These are phyloP conservation scores for Naja naja DNA, from an alignment of 2,113 vertebrate genomes.

Conservation along the genomic window DNA sequence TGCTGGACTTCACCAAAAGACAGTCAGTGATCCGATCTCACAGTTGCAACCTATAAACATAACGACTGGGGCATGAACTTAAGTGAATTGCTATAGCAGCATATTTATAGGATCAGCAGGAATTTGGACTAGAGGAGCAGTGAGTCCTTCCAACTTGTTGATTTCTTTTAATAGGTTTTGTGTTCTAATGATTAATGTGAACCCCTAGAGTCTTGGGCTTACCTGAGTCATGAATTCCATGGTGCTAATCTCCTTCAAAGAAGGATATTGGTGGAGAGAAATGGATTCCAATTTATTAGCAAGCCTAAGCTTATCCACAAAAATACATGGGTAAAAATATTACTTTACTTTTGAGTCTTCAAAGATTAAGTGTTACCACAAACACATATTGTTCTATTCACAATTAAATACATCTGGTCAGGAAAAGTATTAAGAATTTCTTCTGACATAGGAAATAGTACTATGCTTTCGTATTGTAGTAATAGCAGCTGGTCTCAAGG, in stretches of 20 bases:
- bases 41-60: not conserved
- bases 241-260: not conserved
- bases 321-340: not conserved
- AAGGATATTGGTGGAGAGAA: not conserved
- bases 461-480: slow-evolving; percentile 25
- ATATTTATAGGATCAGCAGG: not conserved
- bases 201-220: not conserved
- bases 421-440: not conserved
- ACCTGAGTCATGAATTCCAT: not conserved
- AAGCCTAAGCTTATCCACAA: not conserved
- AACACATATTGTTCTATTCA: slow-evolving; percentile 8
- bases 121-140: not conserved
- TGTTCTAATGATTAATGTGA: not conserved
- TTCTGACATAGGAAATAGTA: slow-evolving; percentile 49
- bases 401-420: slow-evolving; percentile 13
- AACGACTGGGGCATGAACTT: not conserved
- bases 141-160: not conserved
- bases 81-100: not conserved
- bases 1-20: not conserved
- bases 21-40: not conserved
- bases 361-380: not conserved
- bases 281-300: not conserved
- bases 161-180: not conserved
- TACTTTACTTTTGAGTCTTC: not conserved
- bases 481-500: slow-evolving; percentile 37